Percentiles rank a stretch among this genome's conserved stretches.
These are phyloP conservation scores for Orthosia incerta DNA, from an alignment of 2,888 invertebrate genomes.

Conservation along the genomic window DNA sequence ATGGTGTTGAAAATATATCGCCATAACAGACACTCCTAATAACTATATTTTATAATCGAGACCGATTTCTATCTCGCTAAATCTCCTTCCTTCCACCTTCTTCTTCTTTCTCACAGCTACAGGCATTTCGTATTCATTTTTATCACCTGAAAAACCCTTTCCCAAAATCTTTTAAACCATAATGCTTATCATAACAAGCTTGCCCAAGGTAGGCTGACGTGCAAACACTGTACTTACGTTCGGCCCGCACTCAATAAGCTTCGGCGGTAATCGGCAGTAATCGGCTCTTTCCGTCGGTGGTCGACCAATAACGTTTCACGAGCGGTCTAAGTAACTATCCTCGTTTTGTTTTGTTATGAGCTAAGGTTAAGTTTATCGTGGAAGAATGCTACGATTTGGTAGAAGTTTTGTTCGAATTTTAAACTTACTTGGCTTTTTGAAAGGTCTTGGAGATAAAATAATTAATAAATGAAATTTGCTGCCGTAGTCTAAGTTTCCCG, in stretches of 20 bases:
- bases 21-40: no score
- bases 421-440: neutral
- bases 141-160: conserved; percentile 10
- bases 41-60: no score
- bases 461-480: no score
- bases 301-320: conserved; percentile 56
- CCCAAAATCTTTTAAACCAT: conserved; percentile 10
- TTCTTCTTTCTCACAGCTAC: no score
- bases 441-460: neutral
- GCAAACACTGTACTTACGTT: conserved; percentile 70
- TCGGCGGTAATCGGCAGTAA: conserved; percentile 57
- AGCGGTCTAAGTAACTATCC: conserved; percentile 56
- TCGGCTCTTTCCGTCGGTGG: conserved; percentile 63
- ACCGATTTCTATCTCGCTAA: no score
- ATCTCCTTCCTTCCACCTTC: no score
- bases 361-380: conserved; percentile 7
- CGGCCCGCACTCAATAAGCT: conserved; percentile 57
- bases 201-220: conserved; percentile 55
- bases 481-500: no score
- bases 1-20: no score
- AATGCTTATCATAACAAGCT: conserved; percentile 29
- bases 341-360: conserved; percentile 46
- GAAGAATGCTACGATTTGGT: neutral
- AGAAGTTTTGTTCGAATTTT: conserved; percentile 4
- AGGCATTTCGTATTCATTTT: neutral